These are phyloP conservation scores for Philotrypesis tridentata DNA, from an alignment of 1,140 invertebrate genomes.

Conservation along the genomic window DNA sequence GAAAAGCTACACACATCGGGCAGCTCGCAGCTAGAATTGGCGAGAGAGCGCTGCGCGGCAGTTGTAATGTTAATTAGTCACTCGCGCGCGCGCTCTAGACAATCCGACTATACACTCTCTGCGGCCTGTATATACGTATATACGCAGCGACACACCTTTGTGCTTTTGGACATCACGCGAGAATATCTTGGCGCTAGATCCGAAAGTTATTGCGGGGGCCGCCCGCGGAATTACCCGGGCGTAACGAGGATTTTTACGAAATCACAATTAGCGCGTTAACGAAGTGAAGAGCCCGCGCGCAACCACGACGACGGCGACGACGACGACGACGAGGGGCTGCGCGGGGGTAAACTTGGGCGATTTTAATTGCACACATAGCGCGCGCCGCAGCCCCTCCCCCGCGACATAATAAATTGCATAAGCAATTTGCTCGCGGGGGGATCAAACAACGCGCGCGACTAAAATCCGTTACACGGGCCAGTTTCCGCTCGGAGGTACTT, in stretches of 20 bases:
- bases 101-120: conserved; percentile 64
- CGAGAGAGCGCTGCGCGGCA: conserved; percentile 48
- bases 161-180: not conserved
- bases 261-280: conserved; percentile 5
- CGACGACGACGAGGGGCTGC: too few relatives aligned
- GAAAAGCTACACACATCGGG: conserved; percentile 26
- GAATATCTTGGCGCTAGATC: not conserved
- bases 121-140: not conserved
- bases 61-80: conserved; percentile 72
- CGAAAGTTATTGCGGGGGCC: not conserved
- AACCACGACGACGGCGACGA: too few relatives aligned
- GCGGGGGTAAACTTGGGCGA: not conserved
- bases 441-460: conserved; percentile 44
- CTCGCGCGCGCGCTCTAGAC: conserved; percentile 60
- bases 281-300: not conserved
- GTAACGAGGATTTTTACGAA: not conserved
- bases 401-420: conserved; percentile 45
- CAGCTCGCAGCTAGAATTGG: conserved; percentile 52
- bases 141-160: not conserved
- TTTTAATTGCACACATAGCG: conserved; percentile 37
- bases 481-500: conserved; percentile 47
- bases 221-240: not conserved
- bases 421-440: conserved; percentile 45
- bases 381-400: too few relatives aligned
- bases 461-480: conserved; percentile 45